Evolutionary conservation across 2,888 invertebrate genomes (phyloP).

Genomic region (Dioctria linearis): DNA sequence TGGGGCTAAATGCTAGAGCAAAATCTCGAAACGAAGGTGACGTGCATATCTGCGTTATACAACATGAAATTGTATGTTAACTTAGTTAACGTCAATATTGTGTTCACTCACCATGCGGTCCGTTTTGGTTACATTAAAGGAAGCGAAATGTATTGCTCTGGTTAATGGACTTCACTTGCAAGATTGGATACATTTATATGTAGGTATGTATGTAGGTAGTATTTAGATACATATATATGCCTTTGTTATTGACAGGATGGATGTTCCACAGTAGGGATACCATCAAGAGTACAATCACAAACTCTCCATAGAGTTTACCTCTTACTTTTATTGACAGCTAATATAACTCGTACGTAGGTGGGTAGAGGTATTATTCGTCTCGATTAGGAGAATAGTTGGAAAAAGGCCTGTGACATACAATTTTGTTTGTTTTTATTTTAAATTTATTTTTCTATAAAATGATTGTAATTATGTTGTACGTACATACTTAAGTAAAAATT

Average conservation of each 20-base stretch:
- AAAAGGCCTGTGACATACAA: neutral
- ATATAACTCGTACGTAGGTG: slow-evolving; percentile 8
- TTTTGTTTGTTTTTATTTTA: too few species aligned
- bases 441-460: too few species aligned
- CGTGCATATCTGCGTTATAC: slow-evolving; percentile 9
- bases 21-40: neutral
- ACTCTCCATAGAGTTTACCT: neutral
- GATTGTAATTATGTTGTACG: too few species aligned
- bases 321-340: slow-evolving; percentile 45
- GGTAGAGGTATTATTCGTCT: neutral
- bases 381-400: slow-evolving; percentile 14
- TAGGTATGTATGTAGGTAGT: too few species aligned
- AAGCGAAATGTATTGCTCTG: slow-evolving; percentile 40
- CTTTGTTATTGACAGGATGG: slow-evolving; percentile 43
- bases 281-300: neutral
- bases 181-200: slow-evolving; percentile 11
- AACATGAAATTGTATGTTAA: slow-evolving; percentile 47
- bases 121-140: slow-evolving; percentile 52
- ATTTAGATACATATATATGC: neutral
- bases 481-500: too few species aligned
- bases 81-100: slow-evolving; percentile 51
- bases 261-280: neutral
- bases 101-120: slow-evolving; percentile 48
- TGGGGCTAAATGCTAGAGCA: slow-evolving; percentile 15
- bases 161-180: slow-evolving; percentile 53